Base-by-base conservation (phyloP, 1,140 invertebrate genomes). In the Drosophila mojavensis region DNA sequence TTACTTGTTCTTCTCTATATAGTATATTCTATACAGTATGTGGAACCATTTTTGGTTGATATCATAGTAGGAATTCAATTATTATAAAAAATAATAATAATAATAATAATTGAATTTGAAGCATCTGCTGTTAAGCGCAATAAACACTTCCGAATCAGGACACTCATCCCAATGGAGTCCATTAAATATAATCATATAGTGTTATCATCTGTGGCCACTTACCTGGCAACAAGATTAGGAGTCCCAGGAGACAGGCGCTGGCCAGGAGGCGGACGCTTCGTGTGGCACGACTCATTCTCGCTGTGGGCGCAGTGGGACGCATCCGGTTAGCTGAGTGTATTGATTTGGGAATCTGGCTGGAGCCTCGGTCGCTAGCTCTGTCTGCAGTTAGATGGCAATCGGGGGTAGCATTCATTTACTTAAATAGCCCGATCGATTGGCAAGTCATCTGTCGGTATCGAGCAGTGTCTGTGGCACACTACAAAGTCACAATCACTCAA, bases 171-270 rank as follows among this genome's bases (percentile, higher is more conserved):
- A 11, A 47, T 7, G 5, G 28, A 4, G 28, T 28, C 28, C 5
- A 15, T 15, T 15, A 1, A 5, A 15, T n/a, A 5, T 13, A 10
- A 43, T 15, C 15, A 1, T 26, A 10, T 13, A 5, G 5, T 30
- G 4, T 4, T 5, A 30, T 30, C 33, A 6, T 2, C 11, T 26
- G 30, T 1, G 10, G 3, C 39, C 11, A 79, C 83, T 86, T 33
- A 88, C 83, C 83, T 83, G 83, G 83, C 74, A 88, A 65, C 55
- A 88, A 50, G 64, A 84, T 78, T 47, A 88, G 66, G 17, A 83
- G 47, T 58, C 69, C 84, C 50, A 88, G 66, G 20, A 66, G 66
- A 71, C 79, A 89, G 47, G 61, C 70, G 43, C 63, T 89, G 64
- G 36, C 60, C 47, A 17, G 47, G 30, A 17, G 60, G 10, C 24